Base-by-base conservation (phyloP, 2,888 invertebrate species). In the Acronicta psi region DNA sequence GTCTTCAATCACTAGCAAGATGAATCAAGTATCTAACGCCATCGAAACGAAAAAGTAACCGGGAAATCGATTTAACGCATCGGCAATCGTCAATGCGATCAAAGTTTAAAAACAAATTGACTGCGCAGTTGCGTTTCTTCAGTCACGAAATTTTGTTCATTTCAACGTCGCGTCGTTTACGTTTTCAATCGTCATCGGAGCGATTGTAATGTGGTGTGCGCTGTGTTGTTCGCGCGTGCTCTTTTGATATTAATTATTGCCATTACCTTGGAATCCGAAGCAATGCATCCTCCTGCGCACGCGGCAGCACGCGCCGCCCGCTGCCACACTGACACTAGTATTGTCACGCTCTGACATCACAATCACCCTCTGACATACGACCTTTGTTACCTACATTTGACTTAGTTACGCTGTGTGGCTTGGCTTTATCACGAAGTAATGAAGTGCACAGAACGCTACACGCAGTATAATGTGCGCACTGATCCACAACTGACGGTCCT, bases 261-360 rank as follows among this genome's bases (percentile, higher is more conserved):
- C 70, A 75, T 87, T 90, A 94, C 93, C 93, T 81, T 90, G 85
- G 80, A 93, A 89, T 84, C 93, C 93, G 72, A 94, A 94, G 80
- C 94, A 94, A 87, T 92, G 93, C 91, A 94, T 93, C 75, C 87
- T 92, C 42, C 92, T 80, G 69, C 93, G 93, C 87, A 90, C 88
- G 80, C 92, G 92, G 76, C 93, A 93, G 77, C 93, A 94, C 38
- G 89, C 86, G 74, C 90, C 87, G 60, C 69, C 82, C 62, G 83
- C 84, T 60, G 80, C 84, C 73, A 88, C 87, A 75, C 86, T 89
- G 63, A 88, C 80, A 87, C 91, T 92, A 77, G 73, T 78, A 77
- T 80, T 87, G 84, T 93, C 93, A 75, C 88, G 85, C 74, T 91
- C 92, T 75, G 91, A 89, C 93, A 93, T 92, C 75, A 81, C 83